Evolutionary conservation across 2,888 invertebrate genomes (phyloP).

Genomic region (Hetaerina titia): DNA sequence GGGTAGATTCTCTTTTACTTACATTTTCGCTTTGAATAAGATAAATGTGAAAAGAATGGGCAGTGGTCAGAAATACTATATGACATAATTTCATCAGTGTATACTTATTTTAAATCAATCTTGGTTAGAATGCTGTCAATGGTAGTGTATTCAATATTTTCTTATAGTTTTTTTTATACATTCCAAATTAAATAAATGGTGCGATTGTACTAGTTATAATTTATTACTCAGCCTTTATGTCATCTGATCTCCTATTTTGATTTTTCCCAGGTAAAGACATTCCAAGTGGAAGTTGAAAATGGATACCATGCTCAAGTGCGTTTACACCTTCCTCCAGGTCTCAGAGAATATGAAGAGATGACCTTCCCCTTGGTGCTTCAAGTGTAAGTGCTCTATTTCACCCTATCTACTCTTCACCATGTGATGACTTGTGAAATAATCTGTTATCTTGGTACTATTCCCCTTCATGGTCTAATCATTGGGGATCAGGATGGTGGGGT

Average conservation of each 20-base stretch:
- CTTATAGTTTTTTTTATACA: neutral
- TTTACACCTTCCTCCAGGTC: conserved; percentile 89
- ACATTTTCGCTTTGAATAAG: too few species aligned
- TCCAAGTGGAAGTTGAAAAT: conserved; percentile 82
- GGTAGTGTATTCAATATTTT: neutral
- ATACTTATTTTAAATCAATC: too few species aligned
- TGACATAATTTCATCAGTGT: too few species aligned
- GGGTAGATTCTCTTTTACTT: too few species aligned
- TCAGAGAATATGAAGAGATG: conserved; percentile 90
- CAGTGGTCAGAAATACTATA: too few species aligned
- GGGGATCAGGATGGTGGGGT: too few species aligned
- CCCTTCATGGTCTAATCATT: too few species aligned
- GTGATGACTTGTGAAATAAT: too few species aligned
- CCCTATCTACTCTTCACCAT: too few species aligned
- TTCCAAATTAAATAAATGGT: neutral
- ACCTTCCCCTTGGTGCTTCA: conserved; percentile 89
- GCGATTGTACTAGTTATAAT: neutral
- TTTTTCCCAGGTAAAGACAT: conserved; percentile 76
- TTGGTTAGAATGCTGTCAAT: neutral
- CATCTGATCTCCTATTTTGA: conserved; percentile 37
- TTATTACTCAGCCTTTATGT: neutral
- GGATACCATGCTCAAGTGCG: conserved; percentile 87
- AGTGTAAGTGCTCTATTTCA: conserved; percentile 83
- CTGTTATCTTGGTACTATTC: too few species aligned
- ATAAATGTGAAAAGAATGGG: too few species aligned